Evolutionary conservation across 2,113 vertebrate species (phyloP), one percentile per base, ranked within the genome.

Genomic region (Bubo bubo): DNA sequence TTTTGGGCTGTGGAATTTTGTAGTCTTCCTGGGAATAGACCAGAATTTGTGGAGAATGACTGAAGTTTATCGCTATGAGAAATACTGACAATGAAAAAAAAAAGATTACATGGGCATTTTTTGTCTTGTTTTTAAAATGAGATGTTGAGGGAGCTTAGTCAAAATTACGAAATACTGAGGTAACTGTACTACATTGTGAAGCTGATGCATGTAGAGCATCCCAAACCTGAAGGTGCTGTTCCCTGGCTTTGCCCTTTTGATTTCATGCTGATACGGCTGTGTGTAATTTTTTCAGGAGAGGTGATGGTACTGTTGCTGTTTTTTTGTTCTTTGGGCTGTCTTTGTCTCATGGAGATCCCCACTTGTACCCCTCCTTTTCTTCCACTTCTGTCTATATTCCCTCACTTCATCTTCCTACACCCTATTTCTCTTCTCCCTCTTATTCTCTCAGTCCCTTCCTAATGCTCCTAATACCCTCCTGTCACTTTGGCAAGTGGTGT

Each of bases 361-460:
- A 15, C 24, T 67, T 58, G 28, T 19, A 27, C 12, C 32, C 8
- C 3, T 64, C 9, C 1, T 71, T 71, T 87, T 58, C 16, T 88
- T 67, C 32, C 6, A 34, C 12, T 84, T 52, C 34, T 86, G 20
- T 35, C 7, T 76, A 0, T 45, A 17, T 28, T 84, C 22, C 13
- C 1, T 72, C 18, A 28, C 23, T 79, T 67, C 2, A 12, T 28
- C 17, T 81, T 84, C 32, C n/a, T 67, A 7, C 0, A 20, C 26
- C 12, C 3, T 67, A 5, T 32, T 43, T 47, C 4, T 59, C 5
- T 50, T 45, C 10, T 1, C 12, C 4, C 3, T 0, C 3, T 63
- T 28, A 41, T 71, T 90, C 22, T 41, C 47, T 75, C 26, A 32
- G 7, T 71, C 5, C 3, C 13, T 93, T 73, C 21, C 16, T 81